These are phyloP conservation scores for Sebastes diploproa DNA, from an alignment of 2,797 vertebrate species.

Conservation along the genomic window DNA sequence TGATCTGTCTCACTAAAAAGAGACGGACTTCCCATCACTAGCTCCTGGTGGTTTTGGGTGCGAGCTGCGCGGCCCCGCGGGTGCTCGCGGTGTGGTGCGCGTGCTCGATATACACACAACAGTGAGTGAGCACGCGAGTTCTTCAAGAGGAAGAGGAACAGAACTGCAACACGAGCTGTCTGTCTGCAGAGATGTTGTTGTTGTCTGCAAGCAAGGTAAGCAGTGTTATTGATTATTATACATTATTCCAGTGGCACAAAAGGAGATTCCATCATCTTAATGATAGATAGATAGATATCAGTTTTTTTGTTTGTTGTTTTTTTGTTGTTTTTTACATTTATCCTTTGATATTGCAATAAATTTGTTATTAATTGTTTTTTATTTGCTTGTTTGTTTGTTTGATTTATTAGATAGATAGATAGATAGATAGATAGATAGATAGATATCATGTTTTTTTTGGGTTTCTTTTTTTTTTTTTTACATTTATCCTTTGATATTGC, in stretches of 20 bases:
- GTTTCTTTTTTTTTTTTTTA: no score
- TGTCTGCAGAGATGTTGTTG: background rate
- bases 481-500: no score
- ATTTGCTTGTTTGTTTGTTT: no score
- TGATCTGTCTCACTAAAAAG: fast-evolving
- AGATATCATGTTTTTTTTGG: no score
- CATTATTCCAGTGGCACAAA: background rate
- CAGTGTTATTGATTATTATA: background rate
- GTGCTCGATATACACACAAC: slow-evolving; percentile 16
- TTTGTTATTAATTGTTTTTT: no score
- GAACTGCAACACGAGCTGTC: background rate
- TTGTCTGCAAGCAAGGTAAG: background rate
- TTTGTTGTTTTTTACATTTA: no score
- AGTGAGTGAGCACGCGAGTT: background rate
- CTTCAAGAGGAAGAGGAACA: background rate
- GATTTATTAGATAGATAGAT: no score
- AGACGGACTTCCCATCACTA: background rate
- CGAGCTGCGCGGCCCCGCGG: slow-evolving; percentile 64
- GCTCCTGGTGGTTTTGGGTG: slow-evolving; percentile 25
- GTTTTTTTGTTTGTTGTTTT: no score
- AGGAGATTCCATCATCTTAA: background rate
- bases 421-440: no score
- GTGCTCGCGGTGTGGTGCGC: slow-evolving; percentile 44
- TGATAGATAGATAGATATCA: no score
- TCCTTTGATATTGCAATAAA: no score